These are phyloP conservation scores for Tenthredo amoena DNA, from an alignment of 2,888 invertebrate species.

Conservation along the genomic window DNA sequence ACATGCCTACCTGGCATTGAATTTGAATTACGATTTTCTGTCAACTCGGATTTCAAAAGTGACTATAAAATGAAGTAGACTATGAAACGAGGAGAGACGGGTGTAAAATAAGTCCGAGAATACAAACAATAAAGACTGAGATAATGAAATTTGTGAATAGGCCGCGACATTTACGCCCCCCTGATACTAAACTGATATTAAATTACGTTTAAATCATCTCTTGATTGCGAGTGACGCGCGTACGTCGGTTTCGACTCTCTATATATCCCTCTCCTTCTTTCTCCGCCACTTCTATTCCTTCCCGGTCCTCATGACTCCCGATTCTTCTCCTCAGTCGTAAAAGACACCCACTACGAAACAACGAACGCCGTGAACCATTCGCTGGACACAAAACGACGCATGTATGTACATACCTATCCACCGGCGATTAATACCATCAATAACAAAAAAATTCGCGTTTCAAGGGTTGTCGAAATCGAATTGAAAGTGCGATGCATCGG, in stretches of 20 bases:
- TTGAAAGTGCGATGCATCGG: too few species aligned
- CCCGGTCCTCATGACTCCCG: not conserved
- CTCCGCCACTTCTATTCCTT: not conserved
- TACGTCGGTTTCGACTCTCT: not conserved
- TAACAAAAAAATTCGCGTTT: not conserved
- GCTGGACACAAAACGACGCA: slow-evolving; percentile 24
- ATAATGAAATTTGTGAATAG: slow-evolving; percentile 51
- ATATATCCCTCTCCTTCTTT: not conserved
- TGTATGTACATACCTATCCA: not conserved
- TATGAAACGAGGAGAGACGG: not conserved
- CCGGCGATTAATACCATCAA: not conserved
- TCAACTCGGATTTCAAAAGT: not conserved
- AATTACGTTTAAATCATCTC: slow-evolving; percentile 51
- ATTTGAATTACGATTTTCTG: slow-evolving; percentile 24
- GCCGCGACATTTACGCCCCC: slow-evolving; percentile 49
- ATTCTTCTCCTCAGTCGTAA: slow-evolving; percentile 37
- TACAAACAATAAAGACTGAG: slow-evolving; percentile 38
- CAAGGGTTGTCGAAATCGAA: not conserved
- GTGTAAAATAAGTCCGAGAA: not conserved
- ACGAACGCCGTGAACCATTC: slow-evolving; percentile 24
- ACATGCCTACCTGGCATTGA: not conserved
- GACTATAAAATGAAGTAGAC: not conserved
- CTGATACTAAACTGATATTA: slow-evolving; percentile 52
- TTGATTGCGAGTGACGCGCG: slow-evolving; percentile 51
- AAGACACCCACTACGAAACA: slow-evolving; percentile 39